Evolutionary conservation across 2,113 vertebrate species (phyloP).

Genomic region (Poeciliopsis turrubarensis): DNA sequence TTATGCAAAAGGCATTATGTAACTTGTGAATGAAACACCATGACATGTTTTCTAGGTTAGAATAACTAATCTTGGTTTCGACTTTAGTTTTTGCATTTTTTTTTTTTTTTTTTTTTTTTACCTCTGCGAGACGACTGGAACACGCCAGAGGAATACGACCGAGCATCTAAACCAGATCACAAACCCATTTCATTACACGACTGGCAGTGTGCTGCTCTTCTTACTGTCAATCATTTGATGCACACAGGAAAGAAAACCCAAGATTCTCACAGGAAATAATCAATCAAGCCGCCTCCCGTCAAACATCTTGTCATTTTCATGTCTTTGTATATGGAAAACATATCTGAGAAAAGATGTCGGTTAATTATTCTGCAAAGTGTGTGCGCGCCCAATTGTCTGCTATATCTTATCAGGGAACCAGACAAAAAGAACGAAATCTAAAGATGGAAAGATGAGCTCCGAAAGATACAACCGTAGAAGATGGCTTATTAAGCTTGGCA

Average conservation of each 20-base stretch:
- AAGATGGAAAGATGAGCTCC: conserved; percentile 22
- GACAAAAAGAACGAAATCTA: conserved; percentile 5
- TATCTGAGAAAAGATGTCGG: conserved; percentile 10
- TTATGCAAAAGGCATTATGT: not conserved
- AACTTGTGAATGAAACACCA: not conserved
- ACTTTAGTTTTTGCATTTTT: not conserved
- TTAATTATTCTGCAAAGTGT: conserved; percentile 27
- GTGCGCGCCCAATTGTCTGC: conserved; percentile 11
- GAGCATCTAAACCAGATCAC: not conserved
- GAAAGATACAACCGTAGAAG: conserved; percentile 28
- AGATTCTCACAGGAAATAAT: conserved; percentile 46
- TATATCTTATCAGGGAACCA: conserved; percentile 1
- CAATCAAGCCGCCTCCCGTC: conserved; percentile 41
- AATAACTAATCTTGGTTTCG: not conserved
- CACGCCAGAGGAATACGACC: not conserved
- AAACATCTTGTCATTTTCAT: conserved; percentile 35
- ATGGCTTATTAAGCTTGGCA: conserved; percentile 12
- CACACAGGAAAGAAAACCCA: conserved; percentile 19
- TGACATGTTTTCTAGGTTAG: not conserved
- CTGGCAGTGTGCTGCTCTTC: conserved; percentile 5
- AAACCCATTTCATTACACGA: not conserved
- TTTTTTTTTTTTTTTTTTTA: not conserved
- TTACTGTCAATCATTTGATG: conserved; percentile 46
- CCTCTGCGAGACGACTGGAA: too few relatives aligned
- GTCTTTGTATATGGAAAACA: conserved; percentile 26